Base-by-base conservation (phyloP, 2,113 vertebrate species). In the Numenius arquata region DNA sequence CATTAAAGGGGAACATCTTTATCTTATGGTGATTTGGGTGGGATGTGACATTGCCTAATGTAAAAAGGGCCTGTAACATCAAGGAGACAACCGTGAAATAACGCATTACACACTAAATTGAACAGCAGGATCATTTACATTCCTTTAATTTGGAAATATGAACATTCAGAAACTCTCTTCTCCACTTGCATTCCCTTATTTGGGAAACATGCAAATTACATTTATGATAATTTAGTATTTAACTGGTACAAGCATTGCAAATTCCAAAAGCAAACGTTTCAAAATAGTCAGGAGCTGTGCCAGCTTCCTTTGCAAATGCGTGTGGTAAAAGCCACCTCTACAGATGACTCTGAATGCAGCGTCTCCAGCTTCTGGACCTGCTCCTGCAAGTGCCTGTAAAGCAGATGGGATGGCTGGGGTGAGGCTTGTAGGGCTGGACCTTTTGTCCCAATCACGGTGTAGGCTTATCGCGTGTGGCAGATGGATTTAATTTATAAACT, bases 71-170 rank as follows among this genome's bases (percentile, higher is more conserved):
- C 86, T 93, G 78, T 82, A 97, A 96, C 95, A 97, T 96, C 84
- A 92, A 94, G 84, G 94, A 97, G 96, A 97, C 96, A 97, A 92
- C 96, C 95, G 50, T 97, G 91, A 97, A 97, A 97, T 95, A 95
- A 84, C 81, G 70, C 58, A 88, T 97, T 97, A 96, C 96, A 96
- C 91, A 96, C 92, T 80, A 68, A 97, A 96, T 85, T 93, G 93
- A 97, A 96, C 96, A 97, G 95, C 89, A 95, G 95, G 87, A 77
- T 97, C 95, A 96, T 96, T 97, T 96, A 89, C 93, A 96, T 96
- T 92, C 80, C 84, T 95, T 97, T 97, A 96, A 97, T 96, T 97
- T 94, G 87, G 84, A 97, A 95, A 89, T 92, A 92, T 50, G 94
- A 96, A 93, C 84, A 78, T 94, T 94, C 84, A 47, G 81, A 91